Percentiles rank a stretch among this genome's conserved stretches.
These are phyloP conservation scores for Phalacrocorax aristotelis DNA, from an alignment of 2,113 vertebrate genomes.

Conservation along the genomic window DNA sequence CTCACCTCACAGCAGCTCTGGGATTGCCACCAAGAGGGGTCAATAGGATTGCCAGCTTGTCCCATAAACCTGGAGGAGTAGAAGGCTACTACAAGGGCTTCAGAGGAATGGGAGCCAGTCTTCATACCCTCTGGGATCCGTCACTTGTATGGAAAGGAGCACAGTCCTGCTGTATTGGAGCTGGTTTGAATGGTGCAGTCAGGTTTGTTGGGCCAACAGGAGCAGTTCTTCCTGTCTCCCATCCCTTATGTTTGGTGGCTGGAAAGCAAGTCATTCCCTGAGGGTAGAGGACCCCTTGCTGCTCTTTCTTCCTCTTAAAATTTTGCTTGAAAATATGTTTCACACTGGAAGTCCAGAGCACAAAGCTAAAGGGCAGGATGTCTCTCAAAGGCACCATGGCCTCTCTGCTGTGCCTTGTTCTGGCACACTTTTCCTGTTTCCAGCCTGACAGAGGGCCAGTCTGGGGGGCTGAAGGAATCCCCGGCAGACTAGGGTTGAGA, in stretches of 20 bases:
- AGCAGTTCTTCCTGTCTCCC: background rate
- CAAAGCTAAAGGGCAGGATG: background rate
- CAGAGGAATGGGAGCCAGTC: background rate
- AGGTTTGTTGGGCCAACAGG: background rate
- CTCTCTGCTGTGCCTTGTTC: background rate
- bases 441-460: background rate
- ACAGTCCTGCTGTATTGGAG: fast-evolving
- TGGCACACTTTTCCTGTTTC: background rate
- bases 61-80: background rate
- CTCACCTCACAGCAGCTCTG: background rate
- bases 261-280: background rate
- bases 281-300: background rate
- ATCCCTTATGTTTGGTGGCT: background rate
- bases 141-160: background rate
- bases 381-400: background rate
- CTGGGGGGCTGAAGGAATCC: background rate
- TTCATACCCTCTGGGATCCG: background rate
- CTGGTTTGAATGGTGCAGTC: background rate
- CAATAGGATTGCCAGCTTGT: background rate
- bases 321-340: background rate
- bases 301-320: background rate
- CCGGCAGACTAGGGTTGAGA: background rate
- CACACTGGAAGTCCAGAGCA: background rate
- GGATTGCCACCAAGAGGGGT: background rate
- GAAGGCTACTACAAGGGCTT: background rate